phyloP scores from a whole-genome alignment of 2,113 vertebrate genomes.

The Trematomus loennbergii region DNA sequence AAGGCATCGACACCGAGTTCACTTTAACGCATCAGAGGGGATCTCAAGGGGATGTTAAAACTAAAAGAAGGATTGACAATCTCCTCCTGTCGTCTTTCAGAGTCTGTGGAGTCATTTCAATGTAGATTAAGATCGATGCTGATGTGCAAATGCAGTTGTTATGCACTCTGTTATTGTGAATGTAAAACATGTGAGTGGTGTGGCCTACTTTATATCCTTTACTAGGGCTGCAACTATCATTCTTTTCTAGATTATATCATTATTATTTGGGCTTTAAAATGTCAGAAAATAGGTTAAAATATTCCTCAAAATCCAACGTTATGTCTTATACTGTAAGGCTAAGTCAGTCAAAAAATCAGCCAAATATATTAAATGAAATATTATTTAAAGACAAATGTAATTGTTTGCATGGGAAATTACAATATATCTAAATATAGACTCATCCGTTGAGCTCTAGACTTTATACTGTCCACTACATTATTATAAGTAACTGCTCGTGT shows the following conservation, averaged over 20 bases:
- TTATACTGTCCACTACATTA: background rate
- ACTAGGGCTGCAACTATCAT: too few relatives aligned
- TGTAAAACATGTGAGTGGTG: conserved; percentile 29
- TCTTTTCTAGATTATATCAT: too few relatives aligned
- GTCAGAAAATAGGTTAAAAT: too few relatives aligned
- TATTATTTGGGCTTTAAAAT: too few relatives aligned
- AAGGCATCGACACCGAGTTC: conserved; percentile 53
- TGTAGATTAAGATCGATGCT: background rate
- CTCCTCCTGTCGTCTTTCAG: background rate
- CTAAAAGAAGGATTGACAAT: background rate
- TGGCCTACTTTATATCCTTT: too few relatives aligned
- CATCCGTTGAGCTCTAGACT: background rate
- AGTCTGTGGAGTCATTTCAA: background rate
- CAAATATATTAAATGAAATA: too few relatives aligned
- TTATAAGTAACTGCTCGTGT: background rate
- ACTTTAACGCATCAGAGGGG: conserved; percentile 15
- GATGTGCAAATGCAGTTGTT: background rate
- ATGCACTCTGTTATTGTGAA: background rate
- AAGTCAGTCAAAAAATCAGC: too few relatives aligned
- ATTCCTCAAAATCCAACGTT: too few relatives aligned
- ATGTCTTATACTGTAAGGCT: too few relatives aligned
- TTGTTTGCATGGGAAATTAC: too few relatives aligned
- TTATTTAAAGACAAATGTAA: too few relatives aligned
- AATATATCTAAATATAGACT: too few relatives aligned
- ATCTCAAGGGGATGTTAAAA: background rate